Percentiles rank a stretch among this genome's conserved stretches.
Evolutionary conservation across 2,888 invertebrate genomes (phyloP).

Genomic region (Ethmia dodecea): DNA sequence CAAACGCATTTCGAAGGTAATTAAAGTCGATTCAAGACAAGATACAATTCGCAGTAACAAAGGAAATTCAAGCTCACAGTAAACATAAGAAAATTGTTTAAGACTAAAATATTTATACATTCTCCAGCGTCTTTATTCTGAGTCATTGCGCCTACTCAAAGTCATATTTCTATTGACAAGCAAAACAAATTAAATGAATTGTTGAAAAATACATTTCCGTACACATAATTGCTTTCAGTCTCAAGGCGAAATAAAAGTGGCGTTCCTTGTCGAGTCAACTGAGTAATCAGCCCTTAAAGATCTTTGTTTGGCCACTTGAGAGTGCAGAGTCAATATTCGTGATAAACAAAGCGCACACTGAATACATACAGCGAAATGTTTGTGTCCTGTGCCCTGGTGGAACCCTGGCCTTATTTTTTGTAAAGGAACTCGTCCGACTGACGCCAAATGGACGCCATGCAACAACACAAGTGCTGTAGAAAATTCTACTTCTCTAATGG

Average conservation of each 20-base stretch:
- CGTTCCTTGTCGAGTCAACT: constrained; percentile 45
- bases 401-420: constrained; percentile 38
- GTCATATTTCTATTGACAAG: not conserved
- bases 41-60: too few relatives aligned
- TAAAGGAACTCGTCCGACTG: too few relatives aligned
- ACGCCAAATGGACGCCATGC: too few relatives aligned
- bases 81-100: too few relatives aligned
- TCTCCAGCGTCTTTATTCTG: too few relatives aligned
- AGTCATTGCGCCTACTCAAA: too few relatives aligned
- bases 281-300: constrained; percentile 40
- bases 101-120: too few relatives aligned
- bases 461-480: too few relatives aligned
- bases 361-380: constrained; percentile 31
- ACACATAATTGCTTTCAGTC: constrained; percentile 29
- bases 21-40: too few relatives aligned
- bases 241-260: constrained; percentile 48
- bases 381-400: constrained; percentile 31
- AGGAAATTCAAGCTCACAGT: too few relatives aligned
- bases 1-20: too few relatives aligned
- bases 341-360: constrained; percentile 37
- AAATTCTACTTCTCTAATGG: too few relatives aligned
- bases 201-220: constrained; percentile 19
- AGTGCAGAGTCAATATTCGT: constrained; percentile 24
- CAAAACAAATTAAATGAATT: constrained; percentile 6
- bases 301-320: constrained; percentile 23